Percentiles rank a stretch among this genome's conserved stretches.
phyloP scores from a whole-genome alignment of 2,888 invertebrate species.

The Melanchra persicariae region DNA sequence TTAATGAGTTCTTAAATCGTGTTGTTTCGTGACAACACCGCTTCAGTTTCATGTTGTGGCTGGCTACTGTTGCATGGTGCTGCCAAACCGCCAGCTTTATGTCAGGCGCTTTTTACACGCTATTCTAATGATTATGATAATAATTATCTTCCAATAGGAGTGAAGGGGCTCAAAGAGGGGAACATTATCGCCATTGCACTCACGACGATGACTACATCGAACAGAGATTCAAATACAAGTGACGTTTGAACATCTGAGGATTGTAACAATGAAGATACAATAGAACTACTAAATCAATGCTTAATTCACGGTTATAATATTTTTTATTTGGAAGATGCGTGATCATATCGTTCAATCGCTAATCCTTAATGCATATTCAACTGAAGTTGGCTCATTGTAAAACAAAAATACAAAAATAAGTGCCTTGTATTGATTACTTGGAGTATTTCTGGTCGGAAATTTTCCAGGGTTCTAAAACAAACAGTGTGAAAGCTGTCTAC shows the following conservation, averaged over 20 bases:
- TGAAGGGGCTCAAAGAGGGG: background rate
- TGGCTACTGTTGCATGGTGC: background rate
- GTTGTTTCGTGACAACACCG: slow-evolving; percentile 1
- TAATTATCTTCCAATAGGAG: background rate
- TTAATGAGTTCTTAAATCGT: slow-evolving; percentile 5
- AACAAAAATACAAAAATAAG: too few species aligned
- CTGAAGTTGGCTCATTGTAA: background rate
- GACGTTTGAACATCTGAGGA: background rate
- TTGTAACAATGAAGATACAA: background rate
- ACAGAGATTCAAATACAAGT: background rate
- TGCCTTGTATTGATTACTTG: too few species aligned
- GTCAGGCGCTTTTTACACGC: slow-evolving; percentile 6
- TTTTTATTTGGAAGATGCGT: background rate
- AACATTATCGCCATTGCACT: background rate
- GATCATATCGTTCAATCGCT: background rate
- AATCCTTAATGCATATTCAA: background rate
- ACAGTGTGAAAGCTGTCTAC: background rate
- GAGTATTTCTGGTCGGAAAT: background rate
- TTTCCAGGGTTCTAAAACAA: background rate
- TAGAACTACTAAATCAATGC: background rate
- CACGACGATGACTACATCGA: background rate
- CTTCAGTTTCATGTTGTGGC: background rate
- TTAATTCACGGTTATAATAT: background rate
- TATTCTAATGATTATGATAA: background rate
- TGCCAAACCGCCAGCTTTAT: background rate